Conservation (phyloP, 2,888 invertebrate species). For the Octonoba sinensis region DNA sequence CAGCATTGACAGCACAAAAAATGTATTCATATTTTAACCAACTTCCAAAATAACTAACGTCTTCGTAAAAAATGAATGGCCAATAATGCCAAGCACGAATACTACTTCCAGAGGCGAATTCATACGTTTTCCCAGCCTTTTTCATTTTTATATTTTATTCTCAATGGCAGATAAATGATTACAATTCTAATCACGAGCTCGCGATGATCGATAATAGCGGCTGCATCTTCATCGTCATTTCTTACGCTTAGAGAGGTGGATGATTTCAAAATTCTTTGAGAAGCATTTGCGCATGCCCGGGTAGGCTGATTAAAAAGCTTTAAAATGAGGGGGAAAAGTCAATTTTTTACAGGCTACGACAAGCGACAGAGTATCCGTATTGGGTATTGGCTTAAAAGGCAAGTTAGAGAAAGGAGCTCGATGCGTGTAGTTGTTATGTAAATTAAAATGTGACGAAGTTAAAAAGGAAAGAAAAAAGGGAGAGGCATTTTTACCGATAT, state of each 20-base stretch:
- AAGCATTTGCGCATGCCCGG: conserved; percentile 20
- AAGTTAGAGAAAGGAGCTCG: conserved; percentile 14
- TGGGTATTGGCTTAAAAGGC: conserved; percentile 32
- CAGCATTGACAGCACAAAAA: no score
- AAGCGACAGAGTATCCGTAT: conserved; percentile 30
- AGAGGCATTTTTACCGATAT: conserved; percentile 33
- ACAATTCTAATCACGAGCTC: background rate
- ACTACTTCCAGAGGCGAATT: no score
- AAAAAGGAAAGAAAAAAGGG: background rate
- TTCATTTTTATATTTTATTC: no score
- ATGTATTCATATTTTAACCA: no score
- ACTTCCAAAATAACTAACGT: no score
- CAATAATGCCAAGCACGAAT: no score
- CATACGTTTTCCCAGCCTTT: no score
- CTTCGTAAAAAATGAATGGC: no score
- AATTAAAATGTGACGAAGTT: conserved; percentile 48
- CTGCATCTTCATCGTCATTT: conserved; percentile 44
- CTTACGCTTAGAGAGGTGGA: conserved; percentile 35
- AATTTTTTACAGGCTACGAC: conserved; percentile 28
- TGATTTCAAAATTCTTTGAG: conserved; percentile 41
- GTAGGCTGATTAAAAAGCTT: conserved; percentile 51
- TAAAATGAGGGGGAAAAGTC: conserved; percentile 30
- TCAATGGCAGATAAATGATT: background rate
- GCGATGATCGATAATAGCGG: conserved; percentile 36
- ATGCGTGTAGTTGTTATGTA: conserved; percentile 40